Evolutionary conservation across 2,113 vertebrate species (phyloP), one percentile per base, ranked within the genome.

Genomic region (Regulus satrapa): DNA sequence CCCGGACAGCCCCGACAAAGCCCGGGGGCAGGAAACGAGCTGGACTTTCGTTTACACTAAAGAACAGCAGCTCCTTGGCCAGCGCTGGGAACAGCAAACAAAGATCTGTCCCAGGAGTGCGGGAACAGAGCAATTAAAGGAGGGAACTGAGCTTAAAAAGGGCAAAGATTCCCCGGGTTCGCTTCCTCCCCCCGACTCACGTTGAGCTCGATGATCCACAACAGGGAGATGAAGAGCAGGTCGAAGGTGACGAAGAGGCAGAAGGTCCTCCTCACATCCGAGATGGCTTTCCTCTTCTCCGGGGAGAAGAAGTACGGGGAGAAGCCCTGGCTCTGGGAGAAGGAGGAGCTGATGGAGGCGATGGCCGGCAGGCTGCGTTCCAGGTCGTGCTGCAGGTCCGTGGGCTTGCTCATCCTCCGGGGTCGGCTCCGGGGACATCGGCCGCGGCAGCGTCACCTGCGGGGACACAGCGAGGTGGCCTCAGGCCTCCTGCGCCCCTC

Each of bases 231-330:
- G 96, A 99, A 99, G 94, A 99, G 99, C 87, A 99, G 98, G 93
- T 99, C 99, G 24, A 99, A 99, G 34, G 99, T 99, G 94, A 99
- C 99, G 1, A 99, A 99, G 83, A 99, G 99, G 88, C 99, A 99
- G 98, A 99, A 99, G 74, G 99, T 99, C 20, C 99, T 98, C 9
- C 99, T 99, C n/a, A 99, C 99, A 2, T 99, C 99, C 0, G 99
- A 99, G 97, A 99, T 99, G 97, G 95, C 95, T 76, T 82, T 98
- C 59, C 98, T 98, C 92, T 98, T 98, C 28, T 98, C 98, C 0
- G 92, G 96, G 6, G 98, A 40, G 95, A 98, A 97, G 89, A 58
- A 97, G 5, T 98, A 98, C 0, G 98, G 98, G 18, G 98, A 92
- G 56, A 99, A 98, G 74, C 97, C 92, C 7, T 98, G 98, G 58